Evolutionary conservation across 2,888 invertebrate species (phyloP).

Genomic region (Drosophila pseudotalamancana): DNA sequence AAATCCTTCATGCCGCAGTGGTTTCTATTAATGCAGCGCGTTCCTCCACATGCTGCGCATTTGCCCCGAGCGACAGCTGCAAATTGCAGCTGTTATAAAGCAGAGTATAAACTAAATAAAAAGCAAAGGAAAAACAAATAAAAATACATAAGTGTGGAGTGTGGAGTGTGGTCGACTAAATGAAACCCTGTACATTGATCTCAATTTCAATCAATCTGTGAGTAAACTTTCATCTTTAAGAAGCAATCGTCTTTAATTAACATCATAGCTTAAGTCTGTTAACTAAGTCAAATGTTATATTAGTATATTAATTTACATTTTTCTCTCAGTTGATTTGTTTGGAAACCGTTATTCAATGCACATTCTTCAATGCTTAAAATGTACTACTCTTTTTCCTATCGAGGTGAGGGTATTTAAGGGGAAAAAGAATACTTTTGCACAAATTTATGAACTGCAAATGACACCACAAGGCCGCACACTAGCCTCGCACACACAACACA

Average conservation of each 20-base stretch:
- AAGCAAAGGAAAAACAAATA: constrained; percentile 49
- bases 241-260: not conserved
- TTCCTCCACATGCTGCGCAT: constrained; percentile 50
- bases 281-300: too few species aligned
- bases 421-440: constrained; percentile 11
- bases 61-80: constrained; percentile 66
- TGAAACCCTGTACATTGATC: not conserved
- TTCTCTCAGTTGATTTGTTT: too few species aligned
- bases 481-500: constrained; percentile 3
- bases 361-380: too few species aligned
- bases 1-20: constrained; percentile 77
- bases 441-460: constrained; percentile 73
- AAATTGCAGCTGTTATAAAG: constrained; percentile 71
- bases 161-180: not conserved
- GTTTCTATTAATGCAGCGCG: constrained; percentile 69
- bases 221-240: not conserved
- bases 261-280: too few species aligned
- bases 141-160: not conserved
- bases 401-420: constrained; percentile 25
- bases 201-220: not conserved
- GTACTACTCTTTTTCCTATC: not conserved
- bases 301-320: too few species aligned
- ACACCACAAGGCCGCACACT: constrained; percentile 69
- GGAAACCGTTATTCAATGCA: too few species aligned
- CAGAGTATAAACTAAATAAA: constrained; percentile 30